Percentiles rank a stretch among this genome's conserved stretches.
These are phyloP conservation scores for Urocitellus parryii DNA, from an alignment of 2,113 vertebrate species.

Conservation along the genomic window DNA sequence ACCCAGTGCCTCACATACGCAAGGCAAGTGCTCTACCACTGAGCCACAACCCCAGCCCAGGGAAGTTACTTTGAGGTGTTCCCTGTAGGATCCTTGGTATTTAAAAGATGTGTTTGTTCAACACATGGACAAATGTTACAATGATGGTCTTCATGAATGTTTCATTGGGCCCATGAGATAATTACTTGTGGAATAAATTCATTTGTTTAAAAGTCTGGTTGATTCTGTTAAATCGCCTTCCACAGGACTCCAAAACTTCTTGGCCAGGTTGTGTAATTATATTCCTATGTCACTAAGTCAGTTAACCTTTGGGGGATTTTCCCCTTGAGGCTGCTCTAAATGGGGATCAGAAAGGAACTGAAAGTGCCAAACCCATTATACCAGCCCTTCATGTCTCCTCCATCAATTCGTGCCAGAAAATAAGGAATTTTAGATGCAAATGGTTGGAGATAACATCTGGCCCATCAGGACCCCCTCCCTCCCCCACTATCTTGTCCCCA, in stretches of 20 bases:
- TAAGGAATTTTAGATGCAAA: constrained; percentile 74
- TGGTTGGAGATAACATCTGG: constrained; percentile 67
- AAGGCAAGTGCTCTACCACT: no score
- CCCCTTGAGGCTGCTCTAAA: constrained; percentile 19
- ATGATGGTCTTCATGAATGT: neutral
- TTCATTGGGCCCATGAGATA: neutral
- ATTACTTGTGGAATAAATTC: constrained; percentile 19
- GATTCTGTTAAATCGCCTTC: neutral
- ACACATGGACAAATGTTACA: neutral
- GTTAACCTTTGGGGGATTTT: constrained; percentile 37
- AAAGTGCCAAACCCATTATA: neutral
- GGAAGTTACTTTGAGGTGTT: neutral
- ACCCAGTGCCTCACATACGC: no score
- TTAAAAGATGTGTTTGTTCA: neutral
- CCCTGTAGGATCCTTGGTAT: neutral
- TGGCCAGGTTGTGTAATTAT: neutral
- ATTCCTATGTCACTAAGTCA: constrained; percentile 42
- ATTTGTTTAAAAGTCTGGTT: neutral
- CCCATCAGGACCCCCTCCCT: constrained; percentile 18
- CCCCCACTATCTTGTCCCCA: constrained; percentile 35
- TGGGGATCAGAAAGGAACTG: constrained; percentile 37
- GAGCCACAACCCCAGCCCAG: no score
- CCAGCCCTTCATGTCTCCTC: neutral
- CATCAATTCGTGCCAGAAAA: constrained; percentile 64
- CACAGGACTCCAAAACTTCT: neutral